Percentiles rank a stretch among this genome's conserved stretches.
Conservation (phyloP, 1,140 invertebrate genomes). For the Harpegnathos saltator region DNA sequence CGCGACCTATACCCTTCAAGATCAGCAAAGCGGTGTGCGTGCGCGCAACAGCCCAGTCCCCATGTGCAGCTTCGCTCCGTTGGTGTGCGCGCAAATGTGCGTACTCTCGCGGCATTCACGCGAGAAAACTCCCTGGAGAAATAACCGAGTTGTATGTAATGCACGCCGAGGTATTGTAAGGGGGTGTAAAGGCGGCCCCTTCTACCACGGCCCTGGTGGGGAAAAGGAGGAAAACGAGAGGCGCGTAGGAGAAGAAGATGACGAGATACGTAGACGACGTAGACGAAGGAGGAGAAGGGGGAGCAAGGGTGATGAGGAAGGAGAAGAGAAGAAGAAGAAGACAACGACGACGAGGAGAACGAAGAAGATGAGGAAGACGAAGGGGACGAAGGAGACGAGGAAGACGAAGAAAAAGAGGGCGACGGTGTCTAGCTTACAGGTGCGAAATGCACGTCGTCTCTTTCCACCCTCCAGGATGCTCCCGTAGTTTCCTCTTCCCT, state of each 20-base stretch:
- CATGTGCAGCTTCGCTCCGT: slow-evolving; percentile 63
- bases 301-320: not conserved
- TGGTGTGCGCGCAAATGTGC: slow-evolving; percentile 71
- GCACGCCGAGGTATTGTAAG: slow-evolving; percentile 81
- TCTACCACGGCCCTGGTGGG: slow-evolving; percentile 9
- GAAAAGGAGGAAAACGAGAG: slow-evolving; percentile 59
- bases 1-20: slow-evolving; percentile 18
- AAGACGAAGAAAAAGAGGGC: slow-evolving; percentile 25
- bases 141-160: slow-evolving; percentile 83
- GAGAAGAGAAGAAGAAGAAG: too few species aligned
- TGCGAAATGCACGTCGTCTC: slow-evolving; percentile 57
- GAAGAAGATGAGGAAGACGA: slow-evolving; percentile 20
- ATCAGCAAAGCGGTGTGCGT: slow-evolving; percentile 45
- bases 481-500: slow-evolving; percentile 56
- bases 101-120: slow-evolving; percentile 78
- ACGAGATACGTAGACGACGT: slow-evolving; percentile 9
- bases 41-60: slow-evolving; percentile 31
- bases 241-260: slow-evolving; percentile 23
- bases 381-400: not conserved
- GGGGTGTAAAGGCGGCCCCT: slow-evolving; percentile 66
- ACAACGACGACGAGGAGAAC: slow-evolving; percentile 15
- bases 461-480: slow-evolving; percentile 53
- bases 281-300: slow-evolving; percentile 17
- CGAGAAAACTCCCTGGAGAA: slow-evolving; percentile 83
- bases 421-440: slow-evolving; percentile 58